A percentile compares a stretch with the other conserved stretches of the same genome.
Evolutionary conservation across 2,888 invertebrate species (phyloP).

Genomic region (Trichopoda pennipes): DNA sequence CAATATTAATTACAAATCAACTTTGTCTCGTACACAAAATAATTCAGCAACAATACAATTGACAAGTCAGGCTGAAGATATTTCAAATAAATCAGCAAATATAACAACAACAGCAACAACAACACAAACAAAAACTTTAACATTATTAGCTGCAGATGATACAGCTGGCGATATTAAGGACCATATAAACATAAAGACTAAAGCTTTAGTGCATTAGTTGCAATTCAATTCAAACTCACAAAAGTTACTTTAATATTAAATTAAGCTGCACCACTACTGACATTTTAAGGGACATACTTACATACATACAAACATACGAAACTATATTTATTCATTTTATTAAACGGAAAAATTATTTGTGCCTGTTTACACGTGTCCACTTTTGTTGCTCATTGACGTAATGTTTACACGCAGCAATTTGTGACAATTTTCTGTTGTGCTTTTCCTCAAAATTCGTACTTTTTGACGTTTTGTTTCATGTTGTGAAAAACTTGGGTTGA

Average conservation of each 20-base stretch:
- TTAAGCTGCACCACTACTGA: constrained; percentile 33
- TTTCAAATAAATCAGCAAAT: constrained; percentile 27
- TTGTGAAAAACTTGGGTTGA: too few species aligned
- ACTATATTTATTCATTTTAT: too few species aligned
- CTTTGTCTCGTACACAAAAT: constrained; percentile 6
- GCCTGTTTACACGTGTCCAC: too few species aligned
- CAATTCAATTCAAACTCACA: background rate
- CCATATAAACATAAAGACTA: constrained; percentile 40
- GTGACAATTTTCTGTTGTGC: too few species aligned
- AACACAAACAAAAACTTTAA: background rate
- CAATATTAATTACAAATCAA: constrained; percentile 11
- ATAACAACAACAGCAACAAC: constrained; percentile 20
- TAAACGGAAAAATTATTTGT: too few species aligned
- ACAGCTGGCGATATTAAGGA: constrained; percentile 49
- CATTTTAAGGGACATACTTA: background rate
- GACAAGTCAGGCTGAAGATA: constrained; percentile 55
- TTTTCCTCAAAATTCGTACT: too few species aligned
- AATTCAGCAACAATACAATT: background rate
- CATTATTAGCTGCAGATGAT: background rate
- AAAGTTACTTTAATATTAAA: constrained; percentile 45
- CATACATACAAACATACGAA: too few species aligned
- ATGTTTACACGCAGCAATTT: too few species aligned
- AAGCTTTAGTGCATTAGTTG: constrained; percentile 60
- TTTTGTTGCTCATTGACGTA: too few species aligned
- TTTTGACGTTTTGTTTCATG: too few species aligned